These are phyloP conservation scores for Virgularia gustaviana DNA, from an alignment of 92 coral and sea anemone genomes.

Conservation along the genomic window DNA sequence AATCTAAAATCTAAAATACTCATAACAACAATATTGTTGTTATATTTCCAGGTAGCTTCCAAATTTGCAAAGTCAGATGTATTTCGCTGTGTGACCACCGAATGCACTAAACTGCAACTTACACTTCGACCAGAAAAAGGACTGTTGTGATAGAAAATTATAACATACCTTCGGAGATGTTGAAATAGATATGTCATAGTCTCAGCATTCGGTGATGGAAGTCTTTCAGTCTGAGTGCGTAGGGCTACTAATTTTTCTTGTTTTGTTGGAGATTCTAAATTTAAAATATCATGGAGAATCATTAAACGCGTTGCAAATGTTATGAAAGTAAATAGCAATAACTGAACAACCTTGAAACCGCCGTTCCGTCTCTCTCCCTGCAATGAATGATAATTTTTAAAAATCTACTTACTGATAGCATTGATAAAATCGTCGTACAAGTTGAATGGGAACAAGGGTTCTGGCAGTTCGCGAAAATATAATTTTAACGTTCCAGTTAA, in stretches of 20 bases:
- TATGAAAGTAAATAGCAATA: neutral
- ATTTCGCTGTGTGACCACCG: too few species aligned
- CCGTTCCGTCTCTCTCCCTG: neutral
- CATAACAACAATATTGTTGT: too few species aligned
- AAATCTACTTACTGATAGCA: constrained; percentile 96
- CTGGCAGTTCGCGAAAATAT: constrained; percentile 96
- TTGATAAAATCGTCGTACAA: constrained; percentile 78
- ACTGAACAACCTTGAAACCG: neutral
- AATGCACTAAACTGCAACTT: too few species aligned
- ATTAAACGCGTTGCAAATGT: neutral
- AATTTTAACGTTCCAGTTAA: constrained; percentile 87
- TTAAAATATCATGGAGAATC: neutral
- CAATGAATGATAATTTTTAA: neutral
- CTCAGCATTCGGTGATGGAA: constrained; percentile 80
- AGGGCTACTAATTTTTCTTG: constrained; percentile 64
- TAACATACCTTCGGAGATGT: constrained; percentile 80
- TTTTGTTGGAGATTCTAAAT: constrained; percentile 71
- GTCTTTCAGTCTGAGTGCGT: constrained; percentile 63
- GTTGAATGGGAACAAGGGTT: constrained; percentile 90
- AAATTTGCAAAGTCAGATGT: too few species aligned
- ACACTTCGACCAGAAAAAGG: too few species aligned
- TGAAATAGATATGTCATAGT: constrained; percentile 62
- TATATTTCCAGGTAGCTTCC: too few species aligned
- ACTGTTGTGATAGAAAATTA: too few species aligned
- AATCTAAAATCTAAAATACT: too few species aligned